phyloP scores from a whole-genome alignment of 2,113 vertebrate species.

The Cyprinodon brontotheroides region DNA sequence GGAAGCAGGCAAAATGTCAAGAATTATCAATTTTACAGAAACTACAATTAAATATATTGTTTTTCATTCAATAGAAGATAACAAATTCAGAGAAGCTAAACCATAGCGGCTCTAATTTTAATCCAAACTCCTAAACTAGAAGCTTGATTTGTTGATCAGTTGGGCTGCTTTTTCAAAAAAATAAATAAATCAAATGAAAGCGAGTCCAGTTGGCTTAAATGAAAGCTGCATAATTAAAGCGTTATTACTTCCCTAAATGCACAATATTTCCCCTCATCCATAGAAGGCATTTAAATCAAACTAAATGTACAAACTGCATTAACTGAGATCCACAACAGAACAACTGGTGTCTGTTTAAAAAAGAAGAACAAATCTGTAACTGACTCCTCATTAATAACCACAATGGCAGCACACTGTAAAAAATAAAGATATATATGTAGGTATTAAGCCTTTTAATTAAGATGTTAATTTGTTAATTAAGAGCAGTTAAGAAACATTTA shows the following conservation, averaged over 20 bases:
- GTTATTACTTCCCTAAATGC: not conserved
- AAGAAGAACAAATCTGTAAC: not conserved
- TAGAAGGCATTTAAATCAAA: not conserved
- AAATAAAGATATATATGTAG: not conserved
- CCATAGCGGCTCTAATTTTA: too few species aligned
- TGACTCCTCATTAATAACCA: not conserved
- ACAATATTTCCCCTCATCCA: not conserved
- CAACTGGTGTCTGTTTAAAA: not conserved
- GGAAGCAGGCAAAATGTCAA: not conserved
- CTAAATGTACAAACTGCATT: not conserved
- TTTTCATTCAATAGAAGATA: too few species aligned
- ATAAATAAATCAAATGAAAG: too few species aligned
- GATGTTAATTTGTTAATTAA: too few species aligned
- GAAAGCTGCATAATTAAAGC: not conserved
- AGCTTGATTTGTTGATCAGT: too few species aligned
- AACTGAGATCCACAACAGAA: not conserved
- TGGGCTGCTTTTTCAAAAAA: too few species aligned
- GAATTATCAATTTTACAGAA: not conserved
- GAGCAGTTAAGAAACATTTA: too few species aligned
- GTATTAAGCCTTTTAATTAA: too few species aligned
- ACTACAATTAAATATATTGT: too few species aligned
- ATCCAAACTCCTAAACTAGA: too few species aligned
- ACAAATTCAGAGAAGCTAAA: too few species aligned
- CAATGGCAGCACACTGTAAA: not conserved
- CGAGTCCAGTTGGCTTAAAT: not conserved